These are phyloP conservation scores for Neelides sp. DNA, from an alignment of 1,140 invertebrate genomes.

Conservation along the genomic window DNA sequence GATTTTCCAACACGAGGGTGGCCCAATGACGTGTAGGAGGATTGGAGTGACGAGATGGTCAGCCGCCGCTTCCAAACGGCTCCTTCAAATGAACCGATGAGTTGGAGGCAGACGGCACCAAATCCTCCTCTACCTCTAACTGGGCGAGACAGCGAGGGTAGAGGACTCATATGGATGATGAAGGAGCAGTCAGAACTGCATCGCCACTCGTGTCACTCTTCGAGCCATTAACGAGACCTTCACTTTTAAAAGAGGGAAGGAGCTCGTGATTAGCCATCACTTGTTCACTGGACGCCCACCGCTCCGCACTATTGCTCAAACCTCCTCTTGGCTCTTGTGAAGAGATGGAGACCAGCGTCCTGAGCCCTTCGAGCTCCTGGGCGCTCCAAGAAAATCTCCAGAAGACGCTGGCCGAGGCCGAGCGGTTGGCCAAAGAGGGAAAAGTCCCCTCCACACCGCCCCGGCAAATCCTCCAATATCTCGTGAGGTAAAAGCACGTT, in stretches of 20 bases:
- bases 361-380: conserved; percentile 15
- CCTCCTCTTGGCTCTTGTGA: neutral
- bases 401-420: conserved; percentile 26
- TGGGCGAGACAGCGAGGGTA: too few relatives aligned
- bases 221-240: conserved; percentile 22
- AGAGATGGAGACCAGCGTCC: conserved; percentile 26
- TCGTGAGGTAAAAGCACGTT: conserved; percentile 26
- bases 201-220: too few relatives aligned
- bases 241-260: conserved; percentile 23
- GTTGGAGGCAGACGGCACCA: too few relatives aligned
- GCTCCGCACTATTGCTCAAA: neutral
- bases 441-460: conserved; percentile 22
- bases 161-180: too few relatives aligned
- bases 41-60: too few relatives aligned
- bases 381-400: conserved; percentile 20
- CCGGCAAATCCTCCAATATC: conserved; percentile 28
- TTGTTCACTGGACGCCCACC: conserved; percentile 14
- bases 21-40: too few relatives aligned
- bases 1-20: too few relatives aligned
- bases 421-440: conserved; percentile 25
- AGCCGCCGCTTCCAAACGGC: too few relatives aligned
- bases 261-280: conserved; percentile 19
- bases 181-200: too few relatives aligned
- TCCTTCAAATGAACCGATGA: too few relatives aligned
- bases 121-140: too few relatives aligned